Evolutionary conservation across 2,888 invertebrate species (phyloP), one percentile per base, ranked within the genome.

Genomic region (Monochamus alternatus): DNA sequence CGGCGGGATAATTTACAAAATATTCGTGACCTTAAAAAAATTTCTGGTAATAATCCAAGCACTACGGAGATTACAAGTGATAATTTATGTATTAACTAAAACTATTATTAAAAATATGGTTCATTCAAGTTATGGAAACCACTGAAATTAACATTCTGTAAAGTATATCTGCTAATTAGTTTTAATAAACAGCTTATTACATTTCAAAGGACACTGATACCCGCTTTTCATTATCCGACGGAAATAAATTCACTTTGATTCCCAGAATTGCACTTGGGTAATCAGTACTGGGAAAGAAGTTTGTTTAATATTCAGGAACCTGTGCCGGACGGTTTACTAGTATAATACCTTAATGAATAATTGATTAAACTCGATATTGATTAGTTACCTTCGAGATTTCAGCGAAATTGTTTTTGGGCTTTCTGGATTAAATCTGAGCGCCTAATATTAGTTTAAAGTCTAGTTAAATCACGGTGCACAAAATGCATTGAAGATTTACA

Each of bases 311-410:
- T 68, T 68, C 68, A 68, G 43, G 59, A 22, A 32, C 58, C 58
- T 55, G 14, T 58, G 55, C 43, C 58, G 58, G 68, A 59, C 43
- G 59, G 59, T 32, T 30, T 22, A 22, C 38, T 58, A 9, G 51
- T 59, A 31, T 68, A 58, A 68, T 68, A 68, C 68, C 68, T 58
- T 68, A 59, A 68, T 68, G 68, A 68, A 68, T 68, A 58, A 68
- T 68, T 68, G 68, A 68, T 68, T 58, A 68, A 68, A 58, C 58
- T 68, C 58, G 38, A 8, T 68, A 68, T 68, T 59, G 68, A 68
- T 68, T 68, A 59, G 58, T 59, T 68, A 59, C 68, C 68, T 68
- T 68, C 68, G 68, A 68, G 68, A 58, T 68, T 68, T 68, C 58
- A 68, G 68, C 38, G 68, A 68, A 68, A 68, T 68, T 68, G 68